Base-by-base conservation (phyloP, 2,113 vertebrate genomes). In the Atherinomorus stipes region DNA sequence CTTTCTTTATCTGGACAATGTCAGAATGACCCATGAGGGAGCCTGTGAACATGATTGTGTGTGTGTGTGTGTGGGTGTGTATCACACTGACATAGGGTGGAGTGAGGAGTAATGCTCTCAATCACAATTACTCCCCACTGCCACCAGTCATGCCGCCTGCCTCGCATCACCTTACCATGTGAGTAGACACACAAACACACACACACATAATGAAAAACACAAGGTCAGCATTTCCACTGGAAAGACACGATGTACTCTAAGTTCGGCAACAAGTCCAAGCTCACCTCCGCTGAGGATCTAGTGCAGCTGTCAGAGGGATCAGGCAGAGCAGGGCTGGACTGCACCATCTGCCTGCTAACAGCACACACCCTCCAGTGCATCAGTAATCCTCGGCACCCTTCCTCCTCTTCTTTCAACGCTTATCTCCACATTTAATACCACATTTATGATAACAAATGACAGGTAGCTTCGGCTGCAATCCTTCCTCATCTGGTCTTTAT, bases 1-100 rank as follows among this genome's bases (percentile, higher is more conserved):
- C 51, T 75, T 80, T 85, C 82, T 91, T 91, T 89, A 92, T 93
- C 93, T 93, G 92, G 91, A 93, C 90, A 93, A 85, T 92, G 92
- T 94, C 93, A 92, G 83, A 72, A 80, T 89, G 91, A 93, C 91
- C 92, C 87, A 75, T 74, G 84, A 87, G 86, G 87, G 85, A 90
- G 88, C 68, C 67, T 71, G 71, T 53, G 60, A 53, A 23, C 75
- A 47, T 66, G 63, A 67, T 51, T 83, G 63, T 67, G 42, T 67
- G 52, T 53, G 58, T 61, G 67, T 62, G 58, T 71, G 76, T 53
- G 56, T 72, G 67, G 66, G 78, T 76, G 62, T 64, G 62, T 66
- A 57, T 83, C 67, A 53, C 62, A 34, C 56, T 84, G 84, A 92
- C 89, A 72, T 64, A 73, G 89, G 86, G 88, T 89, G 90, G 85